These are phyloP conservation scores for Sweltsa coloradensis DNA, from an alignment of 1,140 invertebrate genomes.

Conservation along the genomic window DNA sequence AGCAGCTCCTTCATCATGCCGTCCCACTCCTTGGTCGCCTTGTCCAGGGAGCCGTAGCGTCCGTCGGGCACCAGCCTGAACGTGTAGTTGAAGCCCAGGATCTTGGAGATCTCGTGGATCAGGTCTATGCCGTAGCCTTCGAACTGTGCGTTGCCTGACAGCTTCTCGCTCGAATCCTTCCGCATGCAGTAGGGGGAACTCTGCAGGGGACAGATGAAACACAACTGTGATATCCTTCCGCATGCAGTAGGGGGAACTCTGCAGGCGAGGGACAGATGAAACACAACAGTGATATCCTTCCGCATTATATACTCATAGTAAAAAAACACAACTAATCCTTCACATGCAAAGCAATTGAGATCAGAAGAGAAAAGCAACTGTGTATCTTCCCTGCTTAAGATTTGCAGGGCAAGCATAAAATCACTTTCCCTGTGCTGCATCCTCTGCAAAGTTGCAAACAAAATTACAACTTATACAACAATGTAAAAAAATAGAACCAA, in stretches of 20 bases:
- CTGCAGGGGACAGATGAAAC: constrained; percentile 41
- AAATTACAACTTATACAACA: too few species aligned
- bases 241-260: constrained; percentile 91
- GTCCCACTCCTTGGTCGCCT: constrained; percentile 77
- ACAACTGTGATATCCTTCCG: too few species aligned
- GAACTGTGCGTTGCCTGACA: constrained; percentile 75
- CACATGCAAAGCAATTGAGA: too few species aligned
- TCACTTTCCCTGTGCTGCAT: too few species aligned
- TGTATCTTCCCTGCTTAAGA: too few species aligned
- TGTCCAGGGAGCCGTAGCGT: constrained; percentile 65
- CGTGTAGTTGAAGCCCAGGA: constrained; percentile 84
- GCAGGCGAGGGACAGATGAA: constrained; percentile 24
- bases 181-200: constrained; percentile 87
- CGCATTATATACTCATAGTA: too few species aligned
- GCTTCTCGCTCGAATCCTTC: constrained; percentile 64
- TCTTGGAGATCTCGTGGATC: constrained; percentile 75
- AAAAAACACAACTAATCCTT: too few species aligned
- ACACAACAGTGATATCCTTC: too few species aligned
- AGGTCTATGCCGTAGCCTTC: constrained; percentile 82
- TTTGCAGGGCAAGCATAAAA: too few species aligned
- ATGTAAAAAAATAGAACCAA: too few species aligned
- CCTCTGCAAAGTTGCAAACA: too few species aligned
- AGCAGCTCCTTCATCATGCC: constrained; percentile 88
- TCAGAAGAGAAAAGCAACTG: too few species aligned
- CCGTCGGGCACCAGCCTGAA: constrained; percentile 69